Base-by-base conservation (phyloP, 2,797 vertebrate genomes). In the Pyrocephalus nanus region DNA sequence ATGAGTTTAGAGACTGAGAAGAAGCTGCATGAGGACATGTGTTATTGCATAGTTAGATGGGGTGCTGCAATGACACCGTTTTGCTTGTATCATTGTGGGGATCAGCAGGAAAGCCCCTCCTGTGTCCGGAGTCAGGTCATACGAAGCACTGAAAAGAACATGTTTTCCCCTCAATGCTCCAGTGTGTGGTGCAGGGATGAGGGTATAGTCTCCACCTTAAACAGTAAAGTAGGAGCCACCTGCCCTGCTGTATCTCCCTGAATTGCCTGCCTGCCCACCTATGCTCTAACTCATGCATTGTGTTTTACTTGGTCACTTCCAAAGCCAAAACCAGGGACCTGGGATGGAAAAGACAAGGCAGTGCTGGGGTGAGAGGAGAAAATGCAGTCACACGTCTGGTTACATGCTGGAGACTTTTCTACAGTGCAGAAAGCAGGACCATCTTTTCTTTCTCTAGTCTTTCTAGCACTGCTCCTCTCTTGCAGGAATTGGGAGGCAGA, bases 311-410 rank as follows among this genome's bases (percentile, higher is more conserved):
- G 45, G 57, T 25, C 67, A 14, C 18, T 74, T 65, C 53, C n/a
- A 67, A 75, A 5, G n/a, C 22, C 30, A 58, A 50, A 75, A 25
- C 0, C 0, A 69, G 45, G 25, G 19, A 25, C 0, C 0, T 29
- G 55, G 16, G 34, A 29, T 36, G 29, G 13, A 61, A 60, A 54
- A 72, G 55, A 32, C 25, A 77, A 86, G 51, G 34, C 18, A 64
- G 12, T 34, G 45, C 27, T 58, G 34, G 15, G 16, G 6, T 36
- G 15, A 75, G 48, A 80, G 40, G 51, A 61, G 30, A 80, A 12
- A 62, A 57, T 29, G 62, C 11, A 10, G 18, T 30, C 60, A 34
- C 0, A 0, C 34, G 34, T 15, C 32, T 48, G 29, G 5, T 69
- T 54, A 58, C 15, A 7, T 48, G 23, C 17, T 27, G 32, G 34